A percentile compares a stretch with the other conserved stretches of the same genome.
Conservation (phyloP, 2,797 vertebrate genomes). For the Sebastes itinus region DNA sequence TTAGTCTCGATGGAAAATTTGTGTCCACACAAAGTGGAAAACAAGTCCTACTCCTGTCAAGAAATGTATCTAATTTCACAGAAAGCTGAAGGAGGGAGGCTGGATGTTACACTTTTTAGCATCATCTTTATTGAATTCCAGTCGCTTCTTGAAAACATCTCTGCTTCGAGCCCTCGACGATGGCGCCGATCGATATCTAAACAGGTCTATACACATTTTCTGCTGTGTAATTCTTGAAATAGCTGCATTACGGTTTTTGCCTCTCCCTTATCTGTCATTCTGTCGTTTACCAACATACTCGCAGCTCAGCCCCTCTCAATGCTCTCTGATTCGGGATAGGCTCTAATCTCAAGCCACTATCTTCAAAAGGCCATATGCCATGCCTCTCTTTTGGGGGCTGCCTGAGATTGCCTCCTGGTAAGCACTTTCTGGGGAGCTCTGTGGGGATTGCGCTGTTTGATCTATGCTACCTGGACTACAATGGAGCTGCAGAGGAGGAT, state of each 20-base stretch:
- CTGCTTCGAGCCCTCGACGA: conserved; percentile 14
- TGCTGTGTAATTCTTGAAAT: conserved; percentile 40
- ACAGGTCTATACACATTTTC: conserved; percentile 34
- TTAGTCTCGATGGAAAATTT: conserved; percentile 33
- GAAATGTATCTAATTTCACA: conserved; percentile 22
- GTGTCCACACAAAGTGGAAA: conserved; percentile 18
- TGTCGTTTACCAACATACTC: conserved; percentile 36
- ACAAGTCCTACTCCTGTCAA: conserved; percentile 19
- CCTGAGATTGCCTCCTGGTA: conserved; percentile 74
- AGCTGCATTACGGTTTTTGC: conserved; percentile 47
- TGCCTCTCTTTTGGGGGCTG: conserved; percentile 63
- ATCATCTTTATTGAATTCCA: conserved; percentile 39
- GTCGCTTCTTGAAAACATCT: conserved; percentile 19
- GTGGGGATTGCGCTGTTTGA: conserved; percentile 76
- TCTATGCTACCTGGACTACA: conserved; percentile 77
- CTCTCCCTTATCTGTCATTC: conserved; percentile 47
- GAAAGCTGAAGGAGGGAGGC: neutral
- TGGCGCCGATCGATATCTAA: conserved; percentile 45
- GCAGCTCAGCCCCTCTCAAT: conserved; percentile 39
- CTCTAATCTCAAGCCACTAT: conserved; percentile 76
- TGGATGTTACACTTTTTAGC: conserved; percentile 25
- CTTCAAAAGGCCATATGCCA: conserved; percentile 80
- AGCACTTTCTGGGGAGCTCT: conserved; percentile 75
- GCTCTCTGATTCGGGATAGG: conserved; percentile 55
- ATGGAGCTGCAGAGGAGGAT: conserved; percentile 71